phyloP scores from a whole-genome alignment of 2,888 invertebrate species.

The Protophormia terraenovae region DNA sequence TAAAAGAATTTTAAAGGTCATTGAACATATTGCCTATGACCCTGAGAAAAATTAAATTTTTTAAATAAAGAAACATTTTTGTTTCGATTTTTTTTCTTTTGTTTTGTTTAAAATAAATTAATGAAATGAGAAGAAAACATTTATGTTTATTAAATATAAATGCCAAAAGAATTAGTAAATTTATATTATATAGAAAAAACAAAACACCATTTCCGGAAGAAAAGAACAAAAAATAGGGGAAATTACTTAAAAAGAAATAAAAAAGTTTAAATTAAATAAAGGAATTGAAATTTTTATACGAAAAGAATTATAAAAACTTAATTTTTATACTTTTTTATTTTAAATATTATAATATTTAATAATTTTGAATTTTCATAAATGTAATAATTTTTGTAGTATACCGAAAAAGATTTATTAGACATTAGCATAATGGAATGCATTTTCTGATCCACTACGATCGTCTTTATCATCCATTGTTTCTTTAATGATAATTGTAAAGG shows the following conservation, averaged over 20 bases:
- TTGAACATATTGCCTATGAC: conserved; percentile 54
- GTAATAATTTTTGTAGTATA: too few species aligned
- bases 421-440: too few species aligned
- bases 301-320: too few species aligned
- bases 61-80: too few species aligned
- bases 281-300: neutral
- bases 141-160: neutral
- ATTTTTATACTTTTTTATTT: too few species aligned
- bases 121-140: neutral
- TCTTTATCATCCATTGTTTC: too few species aligned
- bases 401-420: too few species aligned
- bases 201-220: conserved; percentile 19
- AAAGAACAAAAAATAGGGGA: neutral
- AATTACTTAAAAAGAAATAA: neutral
- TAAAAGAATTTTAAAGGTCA: conserved; percentile 56
- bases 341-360: too few species aligned
- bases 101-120: neutral
- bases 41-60: conserved; percentile 35
- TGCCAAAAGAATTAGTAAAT: conserved; percentile 5
- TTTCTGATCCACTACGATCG: too few species aligned
- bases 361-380: too few species aligned
- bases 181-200: neutral
- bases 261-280: neutral
- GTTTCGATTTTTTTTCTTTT: too few species aligned
- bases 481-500: too few species aligned